phyloP scores from a whole-genome alignment of 2,113 vertebrate genomes.

The Spilogale gracilis region DNA sequence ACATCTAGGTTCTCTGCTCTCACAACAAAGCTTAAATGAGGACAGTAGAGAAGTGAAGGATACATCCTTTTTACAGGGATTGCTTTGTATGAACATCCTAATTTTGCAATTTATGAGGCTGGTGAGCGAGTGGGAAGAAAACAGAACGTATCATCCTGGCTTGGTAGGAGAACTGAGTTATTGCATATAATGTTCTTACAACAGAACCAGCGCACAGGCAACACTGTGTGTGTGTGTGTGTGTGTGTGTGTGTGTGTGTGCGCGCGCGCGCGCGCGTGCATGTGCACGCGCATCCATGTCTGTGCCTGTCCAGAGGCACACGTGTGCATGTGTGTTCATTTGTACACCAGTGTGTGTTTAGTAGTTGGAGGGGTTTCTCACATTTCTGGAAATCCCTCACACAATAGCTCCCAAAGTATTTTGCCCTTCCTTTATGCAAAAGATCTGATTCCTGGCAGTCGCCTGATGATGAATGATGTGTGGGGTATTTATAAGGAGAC shows the following conservation, averaged over 20 bases:
- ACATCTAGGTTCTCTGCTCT: not conserved
- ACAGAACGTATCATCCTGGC: not conserved
- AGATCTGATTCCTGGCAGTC: slow-evolving; percentile 13
- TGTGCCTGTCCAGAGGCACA: not conserved
- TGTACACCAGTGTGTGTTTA: not conserved
- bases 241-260: not conserved
- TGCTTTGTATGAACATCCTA: not conserved
- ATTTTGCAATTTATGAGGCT: not conserved
- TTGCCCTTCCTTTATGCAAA: slow-evolving; percentile 38
- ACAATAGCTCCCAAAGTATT: not conserved
- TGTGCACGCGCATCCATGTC: no score
- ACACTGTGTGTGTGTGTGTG: not conserved
- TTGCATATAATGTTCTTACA: not conserved
- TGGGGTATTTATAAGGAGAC: slow-evolving; percentile 28
- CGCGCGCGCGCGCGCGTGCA: accelerated
- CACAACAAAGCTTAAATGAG: not conserved
- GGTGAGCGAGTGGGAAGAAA: not conserved
- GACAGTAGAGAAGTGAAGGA: not conserved
- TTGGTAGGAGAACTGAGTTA: not conserved
- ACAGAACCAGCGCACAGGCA: not conserved
- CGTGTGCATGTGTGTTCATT: not conserved
- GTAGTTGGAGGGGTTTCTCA: not conserved
- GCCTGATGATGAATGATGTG: slow-evolving; percentile 28
- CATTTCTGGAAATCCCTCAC: slow-evolving; percentile 29
- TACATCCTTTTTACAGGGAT: not conserved